phyloP scores from a whole-genome alignment of 37 sponge, comb jelly and placozoan genomes.

The Chondrosia reniformis region DNA sequence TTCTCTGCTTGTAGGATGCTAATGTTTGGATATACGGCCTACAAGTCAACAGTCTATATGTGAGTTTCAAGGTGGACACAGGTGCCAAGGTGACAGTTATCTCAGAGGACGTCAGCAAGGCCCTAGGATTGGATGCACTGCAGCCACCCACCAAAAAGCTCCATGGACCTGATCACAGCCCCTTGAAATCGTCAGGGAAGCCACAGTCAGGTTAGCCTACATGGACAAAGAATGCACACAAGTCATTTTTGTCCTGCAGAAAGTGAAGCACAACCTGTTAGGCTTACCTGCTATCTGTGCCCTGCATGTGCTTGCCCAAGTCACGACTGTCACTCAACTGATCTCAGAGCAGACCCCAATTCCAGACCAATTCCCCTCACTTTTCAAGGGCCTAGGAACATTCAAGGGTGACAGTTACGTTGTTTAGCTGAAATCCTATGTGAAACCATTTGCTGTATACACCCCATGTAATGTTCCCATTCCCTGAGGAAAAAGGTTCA shows the following conservation, averaged over 20 bases:
- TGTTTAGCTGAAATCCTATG: neutral
- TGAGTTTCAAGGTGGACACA: neutral
- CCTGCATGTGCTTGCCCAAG: neutral
- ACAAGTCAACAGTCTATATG: neutral
- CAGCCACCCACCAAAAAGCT: neutral
- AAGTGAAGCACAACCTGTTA: neutral
- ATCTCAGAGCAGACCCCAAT: neutral
- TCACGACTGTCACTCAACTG: neutral
- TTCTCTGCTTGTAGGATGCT: neutral
- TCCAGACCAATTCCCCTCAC: neutral
- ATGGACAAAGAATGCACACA: neutral
- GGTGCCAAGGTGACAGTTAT: neutral
- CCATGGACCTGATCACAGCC: neutral
- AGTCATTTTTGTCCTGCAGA: neutral
- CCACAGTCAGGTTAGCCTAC: neutral
- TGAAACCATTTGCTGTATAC: neutral
- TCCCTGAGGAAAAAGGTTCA: neutral
- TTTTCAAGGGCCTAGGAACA: neutral
- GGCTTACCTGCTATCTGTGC: neutral
- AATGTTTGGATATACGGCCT: neutral
- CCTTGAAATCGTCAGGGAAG: neutral
- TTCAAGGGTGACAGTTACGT: neutral
- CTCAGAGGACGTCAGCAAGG: neutral
- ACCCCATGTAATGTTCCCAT: constrained; percentile 7
- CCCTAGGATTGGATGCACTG: neutral